These are phyloP conservation scores for Danio choprae DNA, from an alignment of 2,797 vertebrate genomes.

Conservation along the genomic window DNA sequence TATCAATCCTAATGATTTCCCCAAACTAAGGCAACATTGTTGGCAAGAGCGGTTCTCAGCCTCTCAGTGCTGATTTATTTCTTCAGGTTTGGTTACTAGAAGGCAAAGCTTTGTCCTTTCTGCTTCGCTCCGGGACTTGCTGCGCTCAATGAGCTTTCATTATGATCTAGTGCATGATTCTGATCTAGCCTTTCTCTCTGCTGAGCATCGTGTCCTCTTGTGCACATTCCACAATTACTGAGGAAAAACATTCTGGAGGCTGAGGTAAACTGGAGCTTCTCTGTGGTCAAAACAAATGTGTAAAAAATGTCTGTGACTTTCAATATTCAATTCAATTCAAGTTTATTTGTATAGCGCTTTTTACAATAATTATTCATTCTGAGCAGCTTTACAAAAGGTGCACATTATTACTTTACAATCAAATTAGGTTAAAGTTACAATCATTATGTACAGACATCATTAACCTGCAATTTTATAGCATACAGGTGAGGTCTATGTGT, in stretches of 20 bases:
- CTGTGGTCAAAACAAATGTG: neutral
- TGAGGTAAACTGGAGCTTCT: neutral
- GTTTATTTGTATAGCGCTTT: no score
- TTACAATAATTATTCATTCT: no score
- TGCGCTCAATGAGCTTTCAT: conserved; percentile 18
- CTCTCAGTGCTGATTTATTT: conserved; percentile 2
- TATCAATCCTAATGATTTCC: conserved; percentile 10
- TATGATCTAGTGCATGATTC: conserved; percentile 24
- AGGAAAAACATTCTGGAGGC: neutral
- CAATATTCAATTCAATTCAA: no score
- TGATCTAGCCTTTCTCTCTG: neutral
- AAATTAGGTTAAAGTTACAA: no score
- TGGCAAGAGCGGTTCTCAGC: neutral
- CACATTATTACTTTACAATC: no score
- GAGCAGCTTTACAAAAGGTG: no score
- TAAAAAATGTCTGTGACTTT: no score
- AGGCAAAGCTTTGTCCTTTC: conserved; percentile 13
- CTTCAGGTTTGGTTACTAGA: neutral
- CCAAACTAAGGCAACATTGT: conserved; percentile 32
- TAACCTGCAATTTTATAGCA: no score
- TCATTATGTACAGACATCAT: no score
- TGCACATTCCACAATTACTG: neutral
- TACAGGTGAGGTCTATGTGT: no score
- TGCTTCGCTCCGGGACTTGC: neutral
- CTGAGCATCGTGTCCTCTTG: neutral